These are phyloP conservation scores for Spheniscus mendiculus DNA, from an alignment of 2,113 vertebrate species.

Conservation along the genomic window DNA sequence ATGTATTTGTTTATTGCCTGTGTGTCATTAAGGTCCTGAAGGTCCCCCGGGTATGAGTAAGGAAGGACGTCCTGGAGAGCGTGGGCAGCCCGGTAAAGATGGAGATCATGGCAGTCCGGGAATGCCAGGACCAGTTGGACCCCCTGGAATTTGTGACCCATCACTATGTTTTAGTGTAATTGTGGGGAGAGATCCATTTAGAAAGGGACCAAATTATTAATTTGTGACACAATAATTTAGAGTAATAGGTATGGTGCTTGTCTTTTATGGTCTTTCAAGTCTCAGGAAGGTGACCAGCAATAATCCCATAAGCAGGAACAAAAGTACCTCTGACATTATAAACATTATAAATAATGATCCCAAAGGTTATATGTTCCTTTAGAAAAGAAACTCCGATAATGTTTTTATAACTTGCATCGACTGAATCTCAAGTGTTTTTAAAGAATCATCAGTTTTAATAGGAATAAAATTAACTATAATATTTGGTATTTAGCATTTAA, in stretches of 20 bases:
- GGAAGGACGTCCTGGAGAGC: slow-evolving; percentile 84
- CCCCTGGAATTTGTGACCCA: slow-evolving; percentile 91
- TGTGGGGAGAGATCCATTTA: slow-evolving; percentile 89
- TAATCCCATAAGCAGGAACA: slow-evolving; percentile 75
- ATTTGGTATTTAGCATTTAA: slow-evolving; percentile 35
- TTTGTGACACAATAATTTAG: slow-evolving; percentile 49
- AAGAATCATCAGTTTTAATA: slow-evolving; percentile 22
- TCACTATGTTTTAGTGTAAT: slow-evolving; percentile 89
- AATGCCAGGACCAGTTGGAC: slow-evolving; percentile 83
- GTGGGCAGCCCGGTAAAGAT: slow-evolving; percentile 83
- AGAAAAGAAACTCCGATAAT: background rate
- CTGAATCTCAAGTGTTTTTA: slow-evolving; percentile 40
- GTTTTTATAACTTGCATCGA: background rate
- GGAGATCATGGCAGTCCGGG: slow-evolving; percentile 88
- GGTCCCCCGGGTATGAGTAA: slow-evolving; percentile 87
- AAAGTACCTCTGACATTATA: slow-evolving; percentile 79
- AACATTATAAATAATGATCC: background rate
- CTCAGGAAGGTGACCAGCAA: slow-evolving; percentile 92
- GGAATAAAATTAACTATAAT: background rate
- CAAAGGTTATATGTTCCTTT: slow-evolving; percentile 30
- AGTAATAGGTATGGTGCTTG: slow-evolving; percentile 76
- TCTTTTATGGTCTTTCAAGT: slow-evolving; percentile 76
- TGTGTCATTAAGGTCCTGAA: slow-evolving; percentile 79
- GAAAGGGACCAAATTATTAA: slow-evolving; percentile 97
- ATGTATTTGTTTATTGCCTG: background rate